Evolutionary conservation across 2,888 invertebrate species (phyloP), one percentile per base, ranked within the genome.

Genomic region (Eupeodes luniger): DNA sequence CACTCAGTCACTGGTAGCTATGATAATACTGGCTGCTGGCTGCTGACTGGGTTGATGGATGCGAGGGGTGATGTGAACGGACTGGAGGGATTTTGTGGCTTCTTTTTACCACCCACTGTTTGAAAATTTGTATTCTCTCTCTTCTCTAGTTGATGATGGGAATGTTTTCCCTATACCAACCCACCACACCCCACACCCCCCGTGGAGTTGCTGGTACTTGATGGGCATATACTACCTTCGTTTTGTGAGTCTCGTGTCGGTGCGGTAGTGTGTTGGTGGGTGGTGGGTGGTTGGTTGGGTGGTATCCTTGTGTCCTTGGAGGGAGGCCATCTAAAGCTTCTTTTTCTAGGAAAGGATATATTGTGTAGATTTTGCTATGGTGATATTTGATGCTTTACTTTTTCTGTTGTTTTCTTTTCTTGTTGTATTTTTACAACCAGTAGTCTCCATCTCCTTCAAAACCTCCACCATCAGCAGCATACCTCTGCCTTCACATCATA

Each of bases 321-420:
- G 85, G 88, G 81, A 81, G 76, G 81, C 87, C 84, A 87, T 84
- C 80, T 76, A 87, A 87, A 87, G 88, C 85, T 84, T 77, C 87
- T 84, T 80, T 72, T 72, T 40, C 78, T 77, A 78, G 88, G 78
- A 79, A 59, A 74, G 85, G 82, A 89, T 82, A 85, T 85, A 82
- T 89, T 89, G 84, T 89, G 89, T 85, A 89, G 79, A 85, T 82
- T 89, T 89, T 80, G 85, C 89, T 82, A 85, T 89, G 89, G 89
- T 89, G 89, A 89, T 85, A 89, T 82, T 89, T 89, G 86, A 89
- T 89, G 81, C 86, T 83, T 80, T 82, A 80, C 64, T 57, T 79
- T 86, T 79, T 36, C 75, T 85, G 66, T 72, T 34, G 5, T 75
- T 11, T 44, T 62, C 51, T 72, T 70, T n/a, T 76, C 76, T 53